Base-by-base conservation (phyloP, 30 jellyfish, hydroid and myxozoan genomes). In the Hydractinia echinata region DNA sequence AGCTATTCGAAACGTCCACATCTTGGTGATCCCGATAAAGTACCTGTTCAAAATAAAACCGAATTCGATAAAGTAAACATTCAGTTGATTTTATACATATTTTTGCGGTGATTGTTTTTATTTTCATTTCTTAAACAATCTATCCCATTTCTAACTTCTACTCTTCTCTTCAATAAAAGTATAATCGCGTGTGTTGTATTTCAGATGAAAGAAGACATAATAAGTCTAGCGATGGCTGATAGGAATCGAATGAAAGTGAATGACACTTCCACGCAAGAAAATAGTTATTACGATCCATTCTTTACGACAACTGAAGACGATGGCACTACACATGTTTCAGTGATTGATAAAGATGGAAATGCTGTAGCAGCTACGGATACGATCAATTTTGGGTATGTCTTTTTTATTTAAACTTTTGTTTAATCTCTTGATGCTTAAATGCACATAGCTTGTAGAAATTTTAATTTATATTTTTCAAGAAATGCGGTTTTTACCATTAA, bases 1-100 rank as follows among this genome's bases (percentile, higher is more conserved):
- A 88, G 96, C 53, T 93, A 86, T 74, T 96, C 96, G 10, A 60
- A 51, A 70, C 76, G 99, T 72, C 94, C 95, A 7, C 60, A 60
- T 67, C 85, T 86, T 13, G 95, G 96, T 4, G 99, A 93, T 79
- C 99, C 99, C 5, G 84, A 82, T 64, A 51, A 19, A n/a, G 74
- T 77, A 6, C 85, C 85, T 9, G 76, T 54, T 15, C 68, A 49
- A 20, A 85, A 89, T 70, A 56, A 5, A 51, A 71, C 94, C 4
- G 88, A 49, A 6, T 83, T 89, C 64, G 52, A 19, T 68, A 79
- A 7, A 94, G 96, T 88, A 70, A 79, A 51, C 8, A 30, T 8
- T 14, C 72, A 73, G 44, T 30, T 30, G 44, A 30, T 30, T 30
- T 30, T 30, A 30, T 30, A 30, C 44, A 30, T 30, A 30, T 30